Evolutionary conservation across 2,113 vertebrate species (phyloP), one percentile per base, ranked within the genome.

Genomic region (Hucho hucho): DNA sequence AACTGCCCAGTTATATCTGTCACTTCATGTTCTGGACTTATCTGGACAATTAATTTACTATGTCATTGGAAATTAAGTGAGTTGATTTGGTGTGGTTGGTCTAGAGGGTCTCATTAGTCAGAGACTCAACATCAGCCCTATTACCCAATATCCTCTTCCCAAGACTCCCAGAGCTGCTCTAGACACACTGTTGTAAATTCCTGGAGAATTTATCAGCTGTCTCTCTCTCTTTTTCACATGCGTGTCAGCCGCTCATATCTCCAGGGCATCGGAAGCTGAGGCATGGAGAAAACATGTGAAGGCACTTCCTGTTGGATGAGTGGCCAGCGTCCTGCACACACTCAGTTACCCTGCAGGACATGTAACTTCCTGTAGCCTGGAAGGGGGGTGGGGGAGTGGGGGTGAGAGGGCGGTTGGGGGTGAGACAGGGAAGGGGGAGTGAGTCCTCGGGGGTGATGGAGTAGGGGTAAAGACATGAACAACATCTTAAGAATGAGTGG

Each of bases 221-320:
- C 49, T 25, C 6, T n/a, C 61, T 56, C 49, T 43, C 18, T 64
- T 49, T 59, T 47, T 37, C 37, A 78, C 78, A 75, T 49, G 77
- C 70, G 77, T 80, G 81, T 85, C 86, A 86, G 70, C 69, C 74
- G 25, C 20, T 46, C 63, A n/a, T 32, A 61, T 87, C 83, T 81
- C 75, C 37, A 29, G 76, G 68, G 73, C 29, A 22, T 43, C 20
- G 16, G 63, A 16, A 16, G 61, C 46, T 72, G 71, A 81, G 46
- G 37, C 65, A 73, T 49, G 25, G 75, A 75, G 16, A 53, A 79
- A 88, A 86, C 76, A 64, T 80, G 78, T 56, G 58, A 80, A 70
- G 83, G 75, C 79, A 68, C 82, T 89, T 91, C 87, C 89, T 88
- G 82, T 37, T 77, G 77, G 83, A 90, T 81, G 84, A 87, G 75